Conservation (phyloP, 2,797 vertebrate genomes). For the Perdix hodgsoniae region DNA sequence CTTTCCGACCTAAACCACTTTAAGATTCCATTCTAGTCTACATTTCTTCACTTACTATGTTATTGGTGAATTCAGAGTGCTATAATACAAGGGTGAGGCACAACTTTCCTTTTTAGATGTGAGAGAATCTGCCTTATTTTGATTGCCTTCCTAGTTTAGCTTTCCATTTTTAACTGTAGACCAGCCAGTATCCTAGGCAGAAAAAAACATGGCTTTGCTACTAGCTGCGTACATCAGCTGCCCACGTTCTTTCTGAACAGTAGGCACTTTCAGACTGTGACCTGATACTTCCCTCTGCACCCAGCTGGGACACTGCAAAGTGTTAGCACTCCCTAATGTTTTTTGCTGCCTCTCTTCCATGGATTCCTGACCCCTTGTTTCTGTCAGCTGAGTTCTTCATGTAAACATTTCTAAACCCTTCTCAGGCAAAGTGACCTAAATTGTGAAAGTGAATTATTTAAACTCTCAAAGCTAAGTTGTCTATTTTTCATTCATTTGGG, state of each 20-base stretch:
- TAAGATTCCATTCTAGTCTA: neutral
- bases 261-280: neutral
- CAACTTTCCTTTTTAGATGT: neutral
- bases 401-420: neutral
- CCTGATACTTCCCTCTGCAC: neutral
- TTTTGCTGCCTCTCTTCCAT: neutral
- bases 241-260: neutral
- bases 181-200: neutral
- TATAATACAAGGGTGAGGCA: neutral
- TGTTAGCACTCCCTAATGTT: neutral
- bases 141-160: neutral
- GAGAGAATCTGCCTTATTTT: neutral
- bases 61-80: neutral
- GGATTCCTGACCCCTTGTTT: neutral
- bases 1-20: neutral
- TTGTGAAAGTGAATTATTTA: neutral
- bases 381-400: neutral
- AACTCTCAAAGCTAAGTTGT: neutral
- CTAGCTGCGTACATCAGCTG: neutral
- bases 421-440: neutral
- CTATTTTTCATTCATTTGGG: neutral
- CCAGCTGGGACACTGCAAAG: neutral
- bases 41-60: neutral
- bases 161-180: neutral
- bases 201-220: fast-evolving